Conservation (phyloP, 2,888 invertebrate genomes). For the Epiblema foenella region DNA sequence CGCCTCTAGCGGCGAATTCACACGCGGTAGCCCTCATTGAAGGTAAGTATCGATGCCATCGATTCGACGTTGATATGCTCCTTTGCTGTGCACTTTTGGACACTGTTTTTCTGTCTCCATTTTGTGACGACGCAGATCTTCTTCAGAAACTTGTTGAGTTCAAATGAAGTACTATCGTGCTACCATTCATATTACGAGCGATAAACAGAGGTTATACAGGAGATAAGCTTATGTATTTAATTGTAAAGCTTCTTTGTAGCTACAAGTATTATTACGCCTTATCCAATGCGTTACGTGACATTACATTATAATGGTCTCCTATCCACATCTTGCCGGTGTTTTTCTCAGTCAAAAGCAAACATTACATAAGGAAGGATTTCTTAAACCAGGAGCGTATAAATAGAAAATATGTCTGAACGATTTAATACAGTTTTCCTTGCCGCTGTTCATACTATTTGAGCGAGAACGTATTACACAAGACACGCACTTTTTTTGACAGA, state of each 20-base stretch:
- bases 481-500: too few relatives aligned
- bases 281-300: background rate
- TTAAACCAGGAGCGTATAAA: background rate
- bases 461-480: too few relatives aligned
- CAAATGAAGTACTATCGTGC: too few relatives aligned
- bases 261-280: too few relatives aligned
- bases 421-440: background rate
- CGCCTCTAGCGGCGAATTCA: too few relatives aligned
- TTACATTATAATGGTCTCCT: background rate
- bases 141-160: too few relatives aligned
- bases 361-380: background rate
- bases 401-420: background rate
- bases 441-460: background rate
- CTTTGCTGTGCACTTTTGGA: background rate
- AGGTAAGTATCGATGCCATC: background rate
- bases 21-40: too few relatives aligned
- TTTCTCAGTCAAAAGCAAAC: background rate
- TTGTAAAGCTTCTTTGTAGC: too few relatives aligned
- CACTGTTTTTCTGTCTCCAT: background rate
- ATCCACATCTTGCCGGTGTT: background rate
- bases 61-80: background rate
- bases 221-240: too few relatives aligned
- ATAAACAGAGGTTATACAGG: too few relatives aligned
- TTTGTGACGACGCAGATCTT: background rate
- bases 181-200: too few relatives aligned